Evolutionary conservation across 2,797 vertebrate genomes (phyloP), one percentile per base, ranked within the genome.

Genomic region (Antrozous pallidus): DNA sequence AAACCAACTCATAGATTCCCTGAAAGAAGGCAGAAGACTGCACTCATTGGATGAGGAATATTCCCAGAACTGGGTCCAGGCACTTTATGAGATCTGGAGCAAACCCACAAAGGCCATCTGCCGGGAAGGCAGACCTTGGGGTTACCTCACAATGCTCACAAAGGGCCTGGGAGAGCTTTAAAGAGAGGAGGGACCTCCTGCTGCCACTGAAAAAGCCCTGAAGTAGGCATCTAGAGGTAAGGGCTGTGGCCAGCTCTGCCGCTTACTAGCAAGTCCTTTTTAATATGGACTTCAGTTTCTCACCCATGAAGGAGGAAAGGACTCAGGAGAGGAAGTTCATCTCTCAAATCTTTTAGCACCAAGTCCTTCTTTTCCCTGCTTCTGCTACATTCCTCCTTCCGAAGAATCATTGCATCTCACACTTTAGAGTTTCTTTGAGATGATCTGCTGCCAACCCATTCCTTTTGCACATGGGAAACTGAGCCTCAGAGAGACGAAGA

Each of bases 121-220:
- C 49, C 33, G 45, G 28, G 38, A 8, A 5, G 51, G 58, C 65
- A 75, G 45, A 54, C n/a, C 42, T 82, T 70, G 67, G 31, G 47
- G 58, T 80, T 71, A 90, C 75, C 91, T 96, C 91, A 94, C 89
- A 96, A 80, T 71, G 89, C 77, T 56, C 51, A 90, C 95, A 92
- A 74, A 95, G 91, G 33, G 51, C 42, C 75, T 40, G 51, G 33
- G 65, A 40, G 47, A 16, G 28, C 38, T 65, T 24, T 47, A 54
- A 18, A 65, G 42, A 90, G 47, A 40, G 63, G 47, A 26, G 80
- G 24, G 3, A 18, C 18, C 36, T 45, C 40, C 69, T 54, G n/a
- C 38, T n/a, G 67, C 56, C 18, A 5, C n/a, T 80, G 51, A 49
- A 61, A 58, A 81, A 45, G 31, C 45, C 8, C 49, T 2, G 38